A percentile compares a stretch with the other conserved stretches of the same genome.
phyloP scores from a whole-genome alignment of 2,113 vertebrate species.

The Hyperoodon ampullatus region DNA sequence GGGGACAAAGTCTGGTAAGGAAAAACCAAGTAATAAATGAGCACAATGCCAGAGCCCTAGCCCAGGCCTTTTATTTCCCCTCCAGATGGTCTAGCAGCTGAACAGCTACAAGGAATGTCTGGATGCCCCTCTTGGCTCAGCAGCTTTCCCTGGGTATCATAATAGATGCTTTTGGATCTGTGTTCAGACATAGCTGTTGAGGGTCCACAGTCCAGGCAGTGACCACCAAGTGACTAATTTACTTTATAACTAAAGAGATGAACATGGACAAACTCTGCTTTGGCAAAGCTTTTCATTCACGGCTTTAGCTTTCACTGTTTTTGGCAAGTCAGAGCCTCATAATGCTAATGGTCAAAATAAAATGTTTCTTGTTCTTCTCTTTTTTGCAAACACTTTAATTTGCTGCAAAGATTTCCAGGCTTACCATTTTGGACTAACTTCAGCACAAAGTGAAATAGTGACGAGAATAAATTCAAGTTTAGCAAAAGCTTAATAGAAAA shows the following conservation, averaged over 20 bases:
- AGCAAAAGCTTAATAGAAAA: conserved; percentile 55
- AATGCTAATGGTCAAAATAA: conserved; percentile 34
- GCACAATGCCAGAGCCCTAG: conserved; percentile 80
- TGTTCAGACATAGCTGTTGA: conserved; percentile 57
- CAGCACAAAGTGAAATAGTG: neutral
- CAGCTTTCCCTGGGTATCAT: neutral
- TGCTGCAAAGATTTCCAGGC: conserved; percentile 29
- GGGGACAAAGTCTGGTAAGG: conserved; percentile 45
- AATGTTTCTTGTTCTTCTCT: conserved; percentile 41
- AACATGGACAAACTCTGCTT: neutral
- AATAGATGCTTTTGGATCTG: conserved; percentile 71
- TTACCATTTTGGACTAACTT: conserved; percentile 47
- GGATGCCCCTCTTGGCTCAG: neutral
- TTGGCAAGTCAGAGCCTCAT: neutral
- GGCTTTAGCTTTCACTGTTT: neutral
- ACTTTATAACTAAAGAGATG: conserved; percentile 19
- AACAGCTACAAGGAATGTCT: conserved; percentile 72
- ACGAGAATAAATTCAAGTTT: conserved; percentile 44
- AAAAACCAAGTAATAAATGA: conserved; percentile 64
- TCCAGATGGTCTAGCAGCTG: conserved; percentile 88
- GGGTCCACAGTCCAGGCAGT: conserved; percentile 47
- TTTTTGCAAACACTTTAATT: conserved; percentile 32
- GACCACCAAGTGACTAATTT: conserved; percentile 18
- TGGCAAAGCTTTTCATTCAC: neutral
- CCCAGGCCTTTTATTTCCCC: conserved; percentile 80